Evolutionary conservation across 2,797 vertebrate species (phyloP).

Genomic region (Podarcis siculus): DNA sequence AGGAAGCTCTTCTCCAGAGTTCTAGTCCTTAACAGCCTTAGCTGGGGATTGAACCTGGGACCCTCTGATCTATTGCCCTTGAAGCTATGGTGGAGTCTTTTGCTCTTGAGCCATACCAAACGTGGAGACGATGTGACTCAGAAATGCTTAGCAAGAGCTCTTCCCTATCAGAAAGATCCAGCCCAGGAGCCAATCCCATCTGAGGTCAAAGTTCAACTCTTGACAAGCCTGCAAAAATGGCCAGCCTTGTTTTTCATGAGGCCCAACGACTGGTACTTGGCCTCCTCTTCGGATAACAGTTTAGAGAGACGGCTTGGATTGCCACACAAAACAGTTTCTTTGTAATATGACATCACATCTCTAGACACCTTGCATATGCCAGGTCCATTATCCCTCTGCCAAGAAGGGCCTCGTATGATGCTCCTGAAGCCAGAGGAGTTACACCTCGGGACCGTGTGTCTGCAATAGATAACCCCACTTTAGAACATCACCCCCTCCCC

Average conservation of each 20-base stretch:
- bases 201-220: not conserved
- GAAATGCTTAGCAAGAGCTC: not conserved
- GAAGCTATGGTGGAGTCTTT: too few species aligned
- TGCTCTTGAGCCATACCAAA: too few species aligned
- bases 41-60: too few species aligned
- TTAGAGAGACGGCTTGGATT: not conserved
- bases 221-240: not conserved
- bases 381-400: not conserved
- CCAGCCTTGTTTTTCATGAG: not conserved
- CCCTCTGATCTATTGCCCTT: too few species aligned
- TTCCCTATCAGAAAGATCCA: not conserved
- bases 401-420: not conserved
- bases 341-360: not conserved
- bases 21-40: too few species aligned
- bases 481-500: fast-evolving
- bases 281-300: not conserved
- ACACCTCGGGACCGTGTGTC: fast-evolving
- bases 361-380: not conserved
- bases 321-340: not conserved
- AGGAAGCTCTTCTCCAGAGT: too few species aligned
- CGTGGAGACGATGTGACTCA: not conserved
- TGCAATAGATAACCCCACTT: not conserved
- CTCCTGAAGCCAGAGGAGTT: not conserved
- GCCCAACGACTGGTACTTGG: not conserved
- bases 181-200: not conserved